Base-by-base conservation (phyloP, 1,140 invertebrate species). In the Halictus rubicundus region DNA sequence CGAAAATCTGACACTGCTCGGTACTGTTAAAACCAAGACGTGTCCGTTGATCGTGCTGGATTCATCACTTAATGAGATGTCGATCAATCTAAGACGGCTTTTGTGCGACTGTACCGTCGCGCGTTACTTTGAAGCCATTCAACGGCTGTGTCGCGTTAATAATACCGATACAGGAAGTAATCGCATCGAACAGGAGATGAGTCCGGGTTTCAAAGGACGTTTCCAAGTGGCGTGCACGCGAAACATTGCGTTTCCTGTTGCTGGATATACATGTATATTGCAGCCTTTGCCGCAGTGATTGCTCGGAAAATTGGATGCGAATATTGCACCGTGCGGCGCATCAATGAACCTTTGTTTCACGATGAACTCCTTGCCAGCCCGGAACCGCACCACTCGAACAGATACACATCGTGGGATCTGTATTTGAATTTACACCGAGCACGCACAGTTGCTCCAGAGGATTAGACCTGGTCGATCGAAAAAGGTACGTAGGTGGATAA, bases 1-100 rank as follows among this genome's bases (percentile, higher is more conserved):
- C 65, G 65, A 85, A 81, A 85, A 85, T 76, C 70, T 78, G 73
- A 49, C 57, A 68, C 70, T 61, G 65, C 37, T 68, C 64, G 64
- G 64, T 76, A 80, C 68, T 84, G 61, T 70, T 77, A 59, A 42
- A 39, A 52, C 27, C 60, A 42, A 70, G 61, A 82, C 60, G 59
- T 69, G 64, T 74, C 64, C 54, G 69, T 3, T 52, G 60, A 79
- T 70, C 54, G 21, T 32, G 52, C 65, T 32, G 74, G 59, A 65
- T 84, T 82, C 72, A 65, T 59, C n/a, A 69, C 65, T 39, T 72
- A 64, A 81, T 78, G 73, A 82, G 69, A 27, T 80, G 80, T 83
- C 78, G 83, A 85, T 77, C 77, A 61, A 78, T 25, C 23, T 85
- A 75, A 76, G 82, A 59, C 37, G 65, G 68, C 49, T 73, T 63